Percentiles rank a stretch among this genome's conserved stretches.
Conservation (phyloP, 1,140 invertebrate species). For the Stegodyphus mimosarum region DNA sequence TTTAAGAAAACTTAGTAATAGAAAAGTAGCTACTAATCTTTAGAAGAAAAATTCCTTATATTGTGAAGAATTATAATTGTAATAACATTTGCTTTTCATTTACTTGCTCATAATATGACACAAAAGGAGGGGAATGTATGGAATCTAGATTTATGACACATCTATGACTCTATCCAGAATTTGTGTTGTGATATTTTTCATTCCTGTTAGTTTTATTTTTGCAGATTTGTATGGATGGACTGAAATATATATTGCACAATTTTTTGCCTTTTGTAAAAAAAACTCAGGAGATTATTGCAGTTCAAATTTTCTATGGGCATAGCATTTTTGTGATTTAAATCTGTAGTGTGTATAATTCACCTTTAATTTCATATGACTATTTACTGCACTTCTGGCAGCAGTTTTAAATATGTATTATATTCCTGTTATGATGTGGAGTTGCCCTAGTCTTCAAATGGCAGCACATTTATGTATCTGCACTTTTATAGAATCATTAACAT, state of each 20-base stretch:
- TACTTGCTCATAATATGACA: no score
- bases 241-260: not conserved
- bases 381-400: not conserved
- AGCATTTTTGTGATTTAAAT: slow-evolving; percentile 14
- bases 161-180: no score
- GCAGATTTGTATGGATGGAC: no score
- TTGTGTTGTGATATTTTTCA: no score
- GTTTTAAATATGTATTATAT: slow-evolving; percentile 11
- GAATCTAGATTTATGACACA: no score
- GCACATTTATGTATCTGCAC: slow-evolving; percentile 29
- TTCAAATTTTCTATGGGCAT: not conserved
- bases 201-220: no score
- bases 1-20: no score
- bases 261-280: not conserved
- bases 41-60: no score
- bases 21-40: no score
- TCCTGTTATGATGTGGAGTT: not conserved
- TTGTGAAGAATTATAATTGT: no score
- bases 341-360: not conserved
- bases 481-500: slow-evolving; percentile 10
- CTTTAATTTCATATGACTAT: not conserved
- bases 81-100: no score
- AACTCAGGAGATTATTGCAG: not conserved
- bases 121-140: no score
- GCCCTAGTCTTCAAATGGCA: slow-evolving; percentile 36